Percentiles rank a stretch among this genome's conserved stretches.
These are phyloP conservation scores for Agelas oroides DNA, from an alignment of 37 sponge, comb jelly and placozoan genomes.

Conservation along the genomic window DNA sequence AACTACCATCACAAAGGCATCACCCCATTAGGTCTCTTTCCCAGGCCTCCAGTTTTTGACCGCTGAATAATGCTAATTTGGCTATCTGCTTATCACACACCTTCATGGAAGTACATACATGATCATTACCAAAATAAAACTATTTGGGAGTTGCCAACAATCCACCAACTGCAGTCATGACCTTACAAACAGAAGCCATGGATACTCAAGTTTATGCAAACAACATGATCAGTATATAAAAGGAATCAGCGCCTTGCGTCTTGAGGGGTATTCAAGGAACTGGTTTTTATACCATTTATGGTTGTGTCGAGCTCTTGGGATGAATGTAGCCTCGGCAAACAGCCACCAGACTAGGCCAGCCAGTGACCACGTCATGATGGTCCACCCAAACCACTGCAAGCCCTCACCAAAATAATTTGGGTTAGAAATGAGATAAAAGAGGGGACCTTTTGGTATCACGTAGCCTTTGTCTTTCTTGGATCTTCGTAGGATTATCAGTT, in stretches of 20 bases:
- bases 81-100: too few relatives aligned
- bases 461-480: constrained; percentile 47
- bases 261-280: constrained; percentile 72
- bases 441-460: constrained; percentile 69
- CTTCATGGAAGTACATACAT: too few relatives aligned
- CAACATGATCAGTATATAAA: constrained; percentile 64
- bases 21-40: too few relatives aligned
- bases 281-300: constrained; percentile 75
- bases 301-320: constrained; percentile 79
- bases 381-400: constrained; percentile 89
- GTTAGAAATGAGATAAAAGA: constrained; percentile 70
- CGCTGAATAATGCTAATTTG: too few relatives aligned
- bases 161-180: too few relatives aligned
- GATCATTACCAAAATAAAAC: too few relatives aligned
- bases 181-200: background rate
- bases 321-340: constrained; percentile 57
- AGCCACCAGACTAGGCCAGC: constrained; percentile 85
- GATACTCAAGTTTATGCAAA: background rate
- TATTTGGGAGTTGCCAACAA: too few relatives aligned
- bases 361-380: constrained; percentile 85
- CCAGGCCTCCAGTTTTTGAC: too few relatives aligned
- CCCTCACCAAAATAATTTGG: constrained; percentile 91
- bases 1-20: too few relatives aligned
- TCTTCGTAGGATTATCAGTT: constrained; percentile 59
- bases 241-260: constrained; percentile 82